Evolutionary conservation across 53 echinoderm and acorn worm genomes (phyloP), one percentile per base, ranked within the genome.

Genomic region (Apostichopus leukothele): DNA sequence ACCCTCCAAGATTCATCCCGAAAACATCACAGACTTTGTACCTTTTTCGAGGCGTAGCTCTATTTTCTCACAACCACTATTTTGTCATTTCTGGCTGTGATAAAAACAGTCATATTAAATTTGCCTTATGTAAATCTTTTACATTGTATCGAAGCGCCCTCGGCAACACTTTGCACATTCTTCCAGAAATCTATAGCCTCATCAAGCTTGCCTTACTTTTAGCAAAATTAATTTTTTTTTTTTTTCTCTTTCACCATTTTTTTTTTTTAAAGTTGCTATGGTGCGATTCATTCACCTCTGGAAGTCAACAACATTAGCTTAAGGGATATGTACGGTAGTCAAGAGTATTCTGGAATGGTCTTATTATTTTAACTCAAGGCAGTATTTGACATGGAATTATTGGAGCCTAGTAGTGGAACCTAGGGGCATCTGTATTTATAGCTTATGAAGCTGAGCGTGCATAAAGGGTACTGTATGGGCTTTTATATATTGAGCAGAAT

Each of bases 191-290:
- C 55, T 81, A 59, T 81, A 54, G 81, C 54, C 59, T 18, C 71
- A 71, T 81, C 12, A 81, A 55, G 52, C 53, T 9, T 9, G 53
- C 50, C 79, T 79, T 53, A 26, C 79, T 79, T 53, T 79, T 79
- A 79, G 79, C 18, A 52, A 79, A 79, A 79, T 79, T 79, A 79
- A 79, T 79, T 79, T 79, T 79, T 79, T 52, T 53, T 63, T 63
- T 63, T 63, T 63, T 12, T 61, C 61, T 0, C 39, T 39, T 39
- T 39, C 39, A 39, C 27, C 39, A 1, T 39, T 39, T 39, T 39
- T 39, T 39, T 39, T 39, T 3, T 39, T 39, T 39, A 71, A 71
- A 59, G 81, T 59, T 81, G 81, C 81, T 18, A 81, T 54, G 54
- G 55, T 55, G 54, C 18, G 11, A 81, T 55, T 81, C 81, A 81